These are phyloP conservation scores for Caiman crocodilus DNA, from an alignment of 2,797 vertebrate genomes.

Conservation along the genomic window DNA sequence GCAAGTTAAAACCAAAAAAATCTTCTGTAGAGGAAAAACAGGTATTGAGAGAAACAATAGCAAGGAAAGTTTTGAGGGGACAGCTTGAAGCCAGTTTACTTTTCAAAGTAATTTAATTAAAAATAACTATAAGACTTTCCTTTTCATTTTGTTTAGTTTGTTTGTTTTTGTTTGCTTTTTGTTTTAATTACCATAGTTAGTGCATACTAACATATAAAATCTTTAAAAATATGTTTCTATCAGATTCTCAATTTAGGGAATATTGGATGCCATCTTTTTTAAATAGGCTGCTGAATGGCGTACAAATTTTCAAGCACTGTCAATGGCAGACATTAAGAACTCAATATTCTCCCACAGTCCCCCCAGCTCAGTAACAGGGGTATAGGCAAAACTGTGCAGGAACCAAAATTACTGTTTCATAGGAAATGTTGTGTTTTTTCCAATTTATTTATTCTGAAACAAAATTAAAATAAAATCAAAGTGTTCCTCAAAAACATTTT, in stretches of 20 bases:
- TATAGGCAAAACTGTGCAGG: not conserved
- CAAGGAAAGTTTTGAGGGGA: not conserved
- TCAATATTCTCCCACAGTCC: not conserved
- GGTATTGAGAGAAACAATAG: not conserved
- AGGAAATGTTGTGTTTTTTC: not conserved
- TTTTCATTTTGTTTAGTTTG: not conserved
- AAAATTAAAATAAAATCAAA: not conserved
- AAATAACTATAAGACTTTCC: constrained; percentile 31
- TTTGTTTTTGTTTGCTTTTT: too few species aligned
- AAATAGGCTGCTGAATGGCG: constrained; percentile 1
- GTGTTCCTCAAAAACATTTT: not conserved
- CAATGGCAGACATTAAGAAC: not conserved
- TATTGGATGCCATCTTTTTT: not conserved
- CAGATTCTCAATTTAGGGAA: constrained; percentile 1
- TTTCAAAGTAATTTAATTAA: constrained; percentile 1
- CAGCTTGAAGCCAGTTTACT: not conserved
- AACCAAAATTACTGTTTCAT: not conserved
- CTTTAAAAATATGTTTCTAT: not conserved
- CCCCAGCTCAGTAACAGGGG: not conserved
- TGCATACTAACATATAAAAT: not conserved
- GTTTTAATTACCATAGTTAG: constrained; percentile 64
- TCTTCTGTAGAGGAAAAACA: not conserved
- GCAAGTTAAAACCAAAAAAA: not conserved
- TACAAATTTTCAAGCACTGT: not conserved
- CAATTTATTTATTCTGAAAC: not conserved